Evolutionary conservation across 2,113 vertebrate species (phyloP).

Genomic region (Micromys minutus): DNA sequence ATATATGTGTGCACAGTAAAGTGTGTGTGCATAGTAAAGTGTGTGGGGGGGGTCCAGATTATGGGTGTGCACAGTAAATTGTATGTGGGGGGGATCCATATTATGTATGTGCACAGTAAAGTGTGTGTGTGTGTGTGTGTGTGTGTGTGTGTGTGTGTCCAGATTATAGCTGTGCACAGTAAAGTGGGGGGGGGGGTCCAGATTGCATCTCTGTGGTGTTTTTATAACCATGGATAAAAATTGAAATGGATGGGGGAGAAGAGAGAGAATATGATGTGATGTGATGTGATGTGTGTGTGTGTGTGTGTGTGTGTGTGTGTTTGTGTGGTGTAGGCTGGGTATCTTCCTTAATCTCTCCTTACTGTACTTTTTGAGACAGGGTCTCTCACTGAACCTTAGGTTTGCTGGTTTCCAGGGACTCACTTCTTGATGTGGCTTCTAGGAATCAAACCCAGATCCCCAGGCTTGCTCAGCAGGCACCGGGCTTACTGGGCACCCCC

Average conservation of each 20-base stretch:
- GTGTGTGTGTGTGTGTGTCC: no score
- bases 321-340: neutral
- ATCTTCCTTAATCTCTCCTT: neutral
- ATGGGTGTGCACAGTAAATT: no score
- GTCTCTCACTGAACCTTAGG: neutral
- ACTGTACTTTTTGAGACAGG: neutral
- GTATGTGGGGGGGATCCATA: fast-evolving
- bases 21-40: no score
- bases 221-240: neutral
- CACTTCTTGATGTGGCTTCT: neutral
- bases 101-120: no score
- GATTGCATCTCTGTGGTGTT: neutral
- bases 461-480: neutral
- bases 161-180: no score
- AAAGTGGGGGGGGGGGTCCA: neutral
- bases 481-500: neutral
- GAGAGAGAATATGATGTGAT: neutral
- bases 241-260: neutral
- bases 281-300: neutral
- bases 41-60: no score
- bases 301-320: no score
- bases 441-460: neutral
- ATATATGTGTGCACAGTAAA: no score
- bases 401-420: neutral
- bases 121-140: no score